phyloP scores from a whole-genome alignment of 2,888 invertebrate genomes.

The Parnassius mnemosyne region DNA sequence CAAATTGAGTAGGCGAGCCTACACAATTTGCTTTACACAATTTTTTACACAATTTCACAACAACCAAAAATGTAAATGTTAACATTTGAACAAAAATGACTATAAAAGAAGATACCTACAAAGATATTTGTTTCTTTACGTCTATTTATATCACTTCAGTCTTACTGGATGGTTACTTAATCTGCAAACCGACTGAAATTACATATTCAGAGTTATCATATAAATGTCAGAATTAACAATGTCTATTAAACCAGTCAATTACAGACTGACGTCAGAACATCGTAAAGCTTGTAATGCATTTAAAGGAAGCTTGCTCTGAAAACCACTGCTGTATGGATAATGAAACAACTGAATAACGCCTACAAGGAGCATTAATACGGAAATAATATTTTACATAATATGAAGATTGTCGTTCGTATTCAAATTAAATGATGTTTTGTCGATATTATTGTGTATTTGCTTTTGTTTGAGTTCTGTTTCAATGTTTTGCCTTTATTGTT shows the following conservation, averaged over 20 bases:
- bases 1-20: too few relatives aligned
- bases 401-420: conserved; percentile 15
- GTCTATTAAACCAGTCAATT: conserved; percentile 14
- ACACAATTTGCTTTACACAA: too few relatives aligned
- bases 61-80: too few relatives aligned
- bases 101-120: too few relatives aligned
- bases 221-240: conserved; percentile 20
- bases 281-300: conserved; percentile 6
- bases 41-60: too few relatives aligned
- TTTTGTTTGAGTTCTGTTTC: background rate
- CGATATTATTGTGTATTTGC: background rate
- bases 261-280: conserved; percentile 23
- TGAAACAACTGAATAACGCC: conserved; percentile 21
- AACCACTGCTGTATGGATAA: conserved; percentile 11
- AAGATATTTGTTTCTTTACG: too few relatives aligned
- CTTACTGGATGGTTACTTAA: background rate
- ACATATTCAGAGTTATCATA: conserved; percentile 11
- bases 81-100: too few relatives aligned
- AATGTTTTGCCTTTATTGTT: too few relatives aligned
- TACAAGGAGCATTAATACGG: conserved; percentile 15
- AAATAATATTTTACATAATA: conserved; percentile 24
- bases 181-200: background rate
- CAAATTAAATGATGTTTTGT: conserved; percentile 11
- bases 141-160: too few relatives aligned
- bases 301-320: conserved; percentile 9